Percentiles rank a stretch among this genome's conserved stretches.
Conservation (phyloP, 2,888 invertebrate genomes). For the Cosmia trapezina region DNA sequence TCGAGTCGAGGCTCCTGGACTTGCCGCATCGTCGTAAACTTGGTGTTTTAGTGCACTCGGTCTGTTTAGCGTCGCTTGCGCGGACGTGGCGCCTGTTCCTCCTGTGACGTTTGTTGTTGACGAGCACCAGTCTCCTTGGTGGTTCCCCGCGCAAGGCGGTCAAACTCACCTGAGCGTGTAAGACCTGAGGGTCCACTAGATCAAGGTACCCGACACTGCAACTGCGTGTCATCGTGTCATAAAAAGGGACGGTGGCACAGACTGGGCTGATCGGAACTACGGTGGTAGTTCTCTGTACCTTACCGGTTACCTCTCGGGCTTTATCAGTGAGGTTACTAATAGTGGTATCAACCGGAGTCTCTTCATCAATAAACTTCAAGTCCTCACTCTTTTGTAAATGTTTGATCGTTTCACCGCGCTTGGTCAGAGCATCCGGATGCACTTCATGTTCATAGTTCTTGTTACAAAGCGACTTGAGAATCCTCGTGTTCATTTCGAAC, state of each 20-base stretch:
- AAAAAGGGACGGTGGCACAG: conserved; percentile 82
- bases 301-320: conserved; percentile 68
- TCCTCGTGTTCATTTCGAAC: conserved; percentile 85
- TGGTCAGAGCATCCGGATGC: conserved; percentile 80
- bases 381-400: conserved; percentile 90
- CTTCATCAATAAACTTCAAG: conserved; percentile 93
- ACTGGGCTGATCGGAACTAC: conserved; percentile 92
- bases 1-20: conserved; percentile 96
- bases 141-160: conserved; percentile 93
- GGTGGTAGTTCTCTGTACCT: conserved; percentile 89
- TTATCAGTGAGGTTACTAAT: conserved; percentile 69
- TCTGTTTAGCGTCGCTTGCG: conserved; percentile 75
- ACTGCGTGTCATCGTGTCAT: conserved; percentile 94
- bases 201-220: conserved; percentile 97
- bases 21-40: conserved; percentile 93
- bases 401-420: conserved; percentile 76
- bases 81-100: conserved; percentile 80
- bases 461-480: conserved; percentile 85
- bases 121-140: conserved; percentile 94
- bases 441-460: conserved; percentile 84
- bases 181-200: conserved; percentile 93
- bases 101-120: conserved; percentile 88
- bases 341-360: conserved; percentile 81
- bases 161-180: conserved; percentile 93
- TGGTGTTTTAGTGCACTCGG: conserved; percentile 80